phyloP scores from a whole-genome alignment of 2,888 invertebrate genomes.

The Sinopyrophorus schimmeli region DNA sequence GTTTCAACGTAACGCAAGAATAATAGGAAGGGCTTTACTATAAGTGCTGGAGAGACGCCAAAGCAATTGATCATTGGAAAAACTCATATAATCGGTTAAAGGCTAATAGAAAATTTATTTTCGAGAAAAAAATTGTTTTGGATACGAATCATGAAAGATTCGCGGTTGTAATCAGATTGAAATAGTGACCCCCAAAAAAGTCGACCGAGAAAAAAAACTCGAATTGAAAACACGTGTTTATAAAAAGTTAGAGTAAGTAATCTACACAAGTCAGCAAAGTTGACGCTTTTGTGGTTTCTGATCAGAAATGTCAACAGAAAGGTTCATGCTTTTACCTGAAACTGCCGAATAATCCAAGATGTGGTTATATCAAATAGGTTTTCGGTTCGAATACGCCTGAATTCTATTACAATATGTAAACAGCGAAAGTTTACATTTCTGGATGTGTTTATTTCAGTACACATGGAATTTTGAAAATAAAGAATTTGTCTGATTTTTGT shows the following conservation, averaged over 20 bases:
- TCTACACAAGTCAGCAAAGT: slow-evolving; percentile 8
- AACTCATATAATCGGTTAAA: no score
- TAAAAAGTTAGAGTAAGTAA: slow-evolving; percentile 7
- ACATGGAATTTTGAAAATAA: slow-evolving; percentile 9
- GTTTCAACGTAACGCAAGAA: no score
- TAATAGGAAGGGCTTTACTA: no score
- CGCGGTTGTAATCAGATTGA: no score
- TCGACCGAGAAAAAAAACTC: no score
- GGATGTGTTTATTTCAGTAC: slow-evolving; percentile 18
- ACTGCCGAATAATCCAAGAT: slow-evolving; percentile 10
- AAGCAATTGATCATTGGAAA: no score
- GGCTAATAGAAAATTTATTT: no score
- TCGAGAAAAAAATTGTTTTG: no score
- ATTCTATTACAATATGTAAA: slow-evolving; percentile 23
- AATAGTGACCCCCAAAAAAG: no score
- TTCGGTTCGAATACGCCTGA: slow-evolving; percentile 11
- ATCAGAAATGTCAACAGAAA: slow-evolving; percentile 12
- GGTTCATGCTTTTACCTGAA: slow-evolving; percentile 13
- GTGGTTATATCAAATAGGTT: slow-evolving; percentile 19
- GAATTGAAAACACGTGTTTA: no score
- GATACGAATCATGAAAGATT: no score
- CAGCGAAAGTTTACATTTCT: slow-evolving; percentile 15
- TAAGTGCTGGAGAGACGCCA: no score
- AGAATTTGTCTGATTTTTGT: slow-evolving; percentile 6
- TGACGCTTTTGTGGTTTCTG: slow-evolving; percentile 6